Base-by-base conservation (phyloP, 2,888 invertebrate species). In the Lasioglossum malachurum region DNA sequence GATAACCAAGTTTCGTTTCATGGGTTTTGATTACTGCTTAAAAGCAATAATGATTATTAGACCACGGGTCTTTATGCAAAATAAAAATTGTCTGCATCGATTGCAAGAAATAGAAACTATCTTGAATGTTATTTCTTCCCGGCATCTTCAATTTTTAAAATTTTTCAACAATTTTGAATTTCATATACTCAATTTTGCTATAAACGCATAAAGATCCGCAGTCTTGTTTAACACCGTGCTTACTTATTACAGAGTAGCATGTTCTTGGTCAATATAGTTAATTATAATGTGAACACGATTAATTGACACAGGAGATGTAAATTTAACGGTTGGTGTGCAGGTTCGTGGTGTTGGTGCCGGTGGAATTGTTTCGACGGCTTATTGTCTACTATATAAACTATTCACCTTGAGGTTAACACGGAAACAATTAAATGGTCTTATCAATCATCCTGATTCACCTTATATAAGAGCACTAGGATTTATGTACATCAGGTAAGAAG, bases 301-400 rank as follows among this genome's bases (percentile, higher is more conserved):
- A 89, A 90, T 87, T 90, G 88, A 91, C 80, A 87, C 89, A 84
- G 86, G 90, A 90, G 90, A 89, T 93, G 86, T 94, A 92, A 93
- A 93, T 94, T 93, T 92, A 93, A 88, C 90, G 93, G 87, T 93
- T 93, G 88, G 92, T 94, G 92, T 94, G 77, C 94, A 98, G 98
- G 98, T 99, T 10, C 97, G 99, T 89, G 99, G 99, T 46, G 99
- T 99, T 49, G 99, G 99, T 64, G 99, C 99, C 67, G 99, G 99
- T 78, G 99, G 99, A 76, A 99, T 99, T 86, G 99, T 99, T 35
- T 99, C 99, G n/a, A 99, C 99, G 84, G 99, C 99, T 0, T 99
- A 98, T 96, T 99, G 99, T 95, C 96, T 99, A n/a, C 97, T 99
- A 53, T 99, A 99, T 96, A 99, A 99, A 96, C 96, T 99, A 88